Evolutionary conservation across 1,140 invertebrate species (phyloP), one percentile per base, ranked within the genome.

Genomic region (Psilanteris sp.): DNA sequence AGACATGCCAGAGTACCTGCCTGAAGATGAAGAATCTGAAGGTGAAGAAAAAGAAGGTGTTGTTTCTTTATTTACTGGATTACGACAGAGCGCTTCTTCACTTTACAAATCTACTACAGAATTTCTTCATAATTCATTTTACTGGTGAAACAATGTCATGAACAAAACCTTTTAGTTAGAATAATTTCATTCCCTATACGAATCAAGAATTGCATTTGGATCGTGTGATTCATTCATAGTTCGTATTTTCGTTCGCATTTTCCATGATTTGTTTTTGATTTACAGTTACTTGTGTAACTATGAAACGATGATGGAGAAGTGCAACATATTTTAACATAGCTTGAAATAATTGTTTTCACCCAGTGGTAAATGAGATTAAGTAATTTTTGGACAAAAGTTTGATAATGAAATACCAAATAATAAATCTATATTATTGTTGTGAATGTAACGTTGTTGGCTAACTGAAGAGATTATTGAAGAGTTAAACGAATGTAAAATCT

Each of bases 51-150:
- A 83, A 57, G 86, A 89, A 10, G 87, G 87, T 1, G 86, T 89
- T 7, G 77, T 89, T 9, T 89, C 87, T n/a, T 62, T 89, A 24
- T 85, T 89, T 39, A 88, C 84, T 14, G 87, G 87, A 3, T 70
- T 89, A 32, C 81, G 83, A 50, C 87, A 89, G 79, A 88, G 87
- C 71, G 88, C 88, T 50, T 88, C 87, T 0, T 81, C 87, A 7
- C 73, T 89, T 24, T 88, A 89, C 15, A 88, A 89, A 80, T 87
- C 85, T 2, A 89, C 88, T 4, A 48, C 87, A 4, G 84, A 87
- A 79, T 89, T 89, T 71, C 71, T 89, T 11, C 79, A 83, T 15
- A 89, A 83, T 79, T 89, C 88, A 7, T 89, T 89, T 80, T 89
- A 89, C 22, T 89, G 88, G 88, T 89, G 77, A 81, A 81, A 80